These are phyloP conservation scores for Neuroscelio doddi DNA, from an alignment of 2,888 invertebrate species.

Conservation along the genomic window DNA sequence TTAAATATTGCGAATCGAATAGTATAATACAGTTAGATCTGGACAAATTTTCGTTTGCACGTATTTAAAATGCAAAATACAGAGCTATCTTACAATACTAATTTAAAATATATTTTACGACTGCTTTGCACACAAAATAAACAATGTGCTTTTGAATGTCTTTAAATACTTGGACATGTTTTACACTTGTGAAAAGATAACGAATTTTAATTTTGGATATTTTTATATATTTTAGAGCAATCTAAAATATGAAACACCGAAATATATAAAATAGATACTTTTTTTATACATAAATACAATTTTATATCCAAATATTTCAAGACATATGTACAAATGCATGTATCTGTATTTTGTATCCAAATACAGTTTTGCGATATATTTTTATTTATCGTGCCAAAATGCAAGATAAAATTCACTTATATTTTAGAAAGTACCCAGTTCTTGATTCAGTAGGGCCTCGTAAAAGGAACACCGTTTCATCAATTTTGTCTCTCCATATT, in stretches of 20 bases:
- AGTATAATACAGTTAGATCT: conserved; percentile 3
- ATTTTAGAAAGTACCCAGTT: conserved; percentile 12
- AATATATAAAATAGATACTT: no score
- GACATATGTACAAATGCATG: no score
- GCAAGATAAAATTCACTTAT: conserved; percentile 10
- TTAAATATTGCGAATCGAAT: neutral
- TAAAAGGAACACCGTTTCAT: conserved; percentile 25
- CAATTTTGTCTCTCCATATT: conserved; percentile 19
- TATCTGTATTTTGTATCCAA: neutral
- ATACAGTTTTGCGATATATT: neutral
- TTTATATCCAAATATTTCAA: no score
- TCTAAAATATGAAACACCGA: no score
- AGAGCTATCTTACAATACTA: no score
- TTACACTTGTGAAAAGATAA: no score
- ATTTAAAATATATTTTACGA: neutral
- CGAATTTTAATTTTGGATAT: no score
- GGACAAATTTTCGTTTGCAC: neutral
- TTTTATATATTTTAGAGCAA: no score
- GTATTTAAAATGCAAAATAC: no score
- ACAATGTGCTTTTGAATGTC: no score
- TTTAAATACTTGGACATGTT: conserved; percentile 2
- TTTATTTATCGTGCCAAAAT: neutral
- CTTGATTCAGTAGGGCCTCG: conserved; percentile 22
- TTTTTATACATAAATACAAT: no score
- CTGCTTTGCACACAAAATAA: neutral